These are phyloP conservation scores for Bhutanitis thaidina DNA, from an alignment of 2,888 invertebrate genomes.

Conservation along the genomic window DNA sequence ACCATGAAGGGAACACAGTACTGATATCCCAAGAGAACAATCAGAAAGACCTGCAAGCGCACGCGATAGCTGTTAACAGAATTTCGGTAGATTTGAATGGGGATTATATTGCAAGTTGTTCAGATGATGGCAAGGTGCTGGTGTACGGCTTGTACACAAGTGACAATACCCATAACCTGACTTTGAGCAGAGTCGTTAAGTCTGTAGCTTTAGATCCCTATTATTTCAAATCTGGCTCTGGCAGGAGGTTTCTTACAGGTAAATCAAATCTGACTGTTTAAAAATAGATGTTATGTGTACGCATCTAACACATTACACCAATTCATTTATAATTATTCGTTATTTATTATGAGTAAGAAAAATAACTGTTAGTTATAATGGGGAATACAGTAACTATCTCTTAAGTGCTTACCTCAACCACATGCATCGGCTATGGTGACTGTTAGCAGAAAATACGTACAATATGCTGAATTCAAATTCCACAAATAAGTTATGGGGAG, in stretches of 20 bases:
- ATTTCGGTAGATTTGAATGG: conserved; percentile 96
- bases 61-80: conserved; percentile 95
- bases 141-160: conserved; percentile 92
- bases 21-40: conserved; percentile 78
- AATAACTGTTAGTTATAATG: too few species aligned
- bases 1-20: conserved; percentile 93
- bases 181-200: conserved; percentile 90
- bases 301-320: too few species aligned
- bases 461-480: too few species aligned
- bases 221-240: conserved; percentile 86
- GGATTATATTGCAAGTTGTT: conserved; percentile 96
- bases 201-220: conserved; percentile 92
- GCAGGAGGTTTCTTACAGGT: conserved; percentile 90
- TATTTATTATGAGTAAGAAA: too few species aligned
- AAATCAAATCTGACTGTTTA: conserved; percentile 8
- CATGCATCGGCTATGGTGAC: too few species aligned
- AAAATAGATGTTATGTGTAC: too few species aligned
- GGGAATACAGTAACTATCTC: too few species aligned
- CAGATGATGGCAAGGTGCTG: conserved; percentile 92
- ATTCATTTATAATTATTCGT: too few species aligned
- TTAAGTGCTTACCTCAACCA: too few species aligned
- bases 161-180: conserved; percentile 89
- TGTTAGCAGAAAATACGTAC: too few species aligned
- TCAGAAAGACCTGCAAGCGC: conserved; percentile 86
- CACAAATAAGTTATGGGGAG: too few species aligned